Conservation (phyloP, 2,113 vertebrate genomes). For the Catagonus wagneri region DNA sequence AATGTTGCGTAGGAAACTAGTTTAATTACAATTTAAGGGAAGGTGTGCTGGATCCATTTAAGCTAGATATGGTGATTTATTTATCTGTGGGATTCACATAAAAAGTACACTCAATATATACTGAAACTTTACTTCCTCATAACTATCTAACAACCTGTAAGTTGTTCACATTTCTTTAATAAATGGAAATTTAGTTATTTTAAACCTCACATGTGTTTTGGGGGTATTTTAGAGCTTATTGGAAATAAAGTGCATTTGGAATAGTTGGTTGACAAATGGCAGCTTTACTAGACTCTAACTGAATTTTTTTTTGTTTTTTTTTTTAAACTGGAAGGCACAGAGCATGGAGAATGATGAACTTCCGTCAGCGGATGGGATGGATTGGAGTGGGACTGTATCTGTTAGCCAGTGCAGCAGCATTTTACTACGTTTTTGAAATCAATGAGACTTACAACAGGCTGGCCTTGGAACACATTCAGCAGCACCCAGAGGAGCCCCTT, state of each 20-base stretch:
- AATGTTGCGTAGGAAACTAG: not conserved
- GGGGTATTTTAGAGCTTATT: not conserved
- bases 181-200: not conserved
- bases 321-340: slow-evolving; percentile 85
- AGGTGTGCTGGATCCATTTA: not conserved
- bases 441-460: slow-evolving; percentile 94
- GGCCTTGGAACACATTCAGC: slow-evolving; percentile 93
- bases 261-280: not conserved
- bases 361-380: slow-evolving; percentile 99
- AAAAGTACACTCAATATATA: not conserved
- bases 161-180: slow-evolving; percentile 35
- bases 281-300: slow-evolving; percentile 58
- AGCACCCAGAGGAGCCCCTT: slow-evolving; percentile 86
- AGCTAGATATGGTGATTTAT: not conserved
- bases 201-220: not conserved
- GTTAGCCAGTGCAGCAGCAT: slow-evolving; percentile 91
- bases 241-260: slow-evolving; percentile 4
- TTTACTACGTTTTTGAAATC: slow-evolving; percentile 97
- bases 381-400: slow-evolving; percentile 95
- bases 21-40: not conserved
- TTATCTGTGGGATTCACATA: not conserved
- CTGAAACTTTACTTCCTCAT: not conserved
- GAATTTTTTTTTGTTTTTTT: not conserved
- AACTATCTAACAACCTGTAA: slow-evolving; percentile 5
- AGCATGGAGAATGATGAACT: slow-evolving; percentile 99